A percentile compares a stretch with the other conserved stretches of the same genome.
These are phyloP conservation scores for Adoxophyes honmai DNA, from an alignment of 1,140 invertebrate species.

Conservation along the genomic window DNA sequence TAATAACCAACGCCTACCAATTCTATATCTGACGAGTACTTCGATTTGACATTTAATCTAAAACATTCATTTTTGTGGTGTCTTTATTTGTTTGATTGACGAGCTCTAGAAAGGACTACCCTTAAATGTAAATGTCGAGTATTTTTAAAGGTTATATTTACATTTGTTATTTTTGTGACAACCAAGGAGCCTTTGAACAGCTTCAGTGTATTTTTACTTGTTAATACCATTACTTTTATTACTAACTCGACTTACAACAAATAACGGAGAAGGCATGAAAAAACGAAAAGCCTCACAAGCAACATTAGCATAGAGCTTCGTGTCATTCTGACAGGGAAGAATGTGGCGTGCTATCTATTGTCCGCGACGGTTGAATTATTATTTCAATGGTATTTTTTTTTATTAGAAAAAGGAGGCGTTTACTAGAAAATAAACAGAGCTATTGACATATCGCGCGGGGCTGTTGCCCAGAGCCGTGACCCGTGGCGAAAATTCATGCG, in stretches of 20 bases:
- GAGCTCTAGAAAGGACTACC: too few species aligned
- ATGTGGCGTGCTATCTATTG: conserved; percentile 54
- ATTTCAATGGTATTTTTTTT: conserved; percentile 56
- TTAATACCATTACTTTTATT: too few species aligned
- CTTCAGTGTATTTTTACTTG: too few species aligned
- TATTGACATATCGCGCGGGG: conserved; percentile 58
- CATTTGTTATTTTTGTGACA: too few species aligned
- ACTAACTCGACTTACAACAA: conserved; percentile 4
- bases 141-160: too few species aligned
- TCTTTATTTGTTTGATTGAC: too few species aligned
- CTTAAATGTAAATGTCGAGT: too few species aligned
- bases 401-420: conserved; percentile 59
- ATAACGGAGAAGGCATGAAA: conserved; percentile 33
- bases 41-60: too few species aligned
- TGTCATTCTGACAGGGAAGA: conserved; percentile 34
- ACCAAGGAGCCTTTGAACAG: too few species aligned
- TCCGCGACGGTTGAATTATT: conserved; percentile 56
- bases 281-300: conserved; percentile 29
- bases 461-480: conserved; percentile 11
- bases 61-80: too few species aligned
- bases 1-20: too few species aligned
- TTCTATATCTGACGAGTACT: too few species aligned
- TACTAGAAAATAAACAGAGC: conserved; percentile 64
- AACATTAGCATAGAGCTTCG: conserved; percentile 54
- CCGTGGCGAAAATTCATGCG: neutral